Percentiles rank a stretch among this genome's conserved stretches.
Conservation (phyloP, 2,797 vertebrate genomes). For the Antrozous pallidus region DNA sequence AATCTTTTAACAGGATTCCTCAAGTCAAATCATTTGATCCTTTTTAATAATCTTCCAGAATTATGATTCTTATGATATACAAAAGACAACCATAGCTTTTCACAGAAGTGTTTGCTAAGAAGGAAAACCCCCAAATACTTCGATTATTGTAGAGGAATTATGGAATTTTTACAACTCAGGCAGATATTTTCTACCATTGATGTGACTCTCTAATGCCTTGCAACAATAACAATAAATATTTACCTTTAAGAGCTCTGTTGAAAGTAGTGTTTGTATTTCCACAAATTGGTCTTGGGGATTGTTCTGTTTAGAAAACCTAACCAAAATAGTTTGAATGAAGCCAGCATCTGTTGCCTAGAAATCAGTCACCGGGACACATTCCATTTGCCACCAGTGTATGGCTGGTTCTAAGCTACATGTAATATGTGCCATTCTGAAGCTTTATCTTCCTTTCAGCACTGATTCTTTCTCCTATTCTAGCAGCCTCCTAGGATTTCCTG, state of each 20-base stretch:
- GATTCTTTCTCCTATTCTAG: not conserved
- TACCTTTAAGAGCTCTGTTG: not conserved
- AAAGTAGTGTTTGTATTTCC: not conserved
- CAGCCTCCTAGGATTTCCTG: not conserved
- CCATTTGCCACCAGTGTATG: not conserved
- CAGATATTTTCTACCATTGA: not conserved
- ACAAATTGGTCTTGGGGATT: not conserved
- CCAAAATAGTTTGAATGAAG: not conserved
- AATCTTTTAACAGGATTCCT: not conserved
- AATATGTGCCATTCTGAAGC: not conserved
- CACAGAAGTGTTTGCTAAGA: not conserved
- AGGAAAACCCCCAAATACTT: not conserved
- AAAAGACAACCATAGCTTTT: not conserved
- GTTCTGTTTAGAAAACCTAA: not conserved
- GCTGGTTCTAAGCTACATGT: not conserved
- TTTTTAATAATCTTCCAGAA: not conserved
- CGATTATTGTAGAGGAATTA: not conserved
- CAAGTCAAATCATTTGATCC: not conserved
- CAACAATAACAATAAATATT: not conserved
- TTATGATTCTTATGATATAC: not conserved
- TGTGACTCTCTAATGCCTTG: not conserved
- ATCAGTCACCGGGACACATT: not conserved
- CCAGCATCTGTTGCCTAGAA: not conserved
- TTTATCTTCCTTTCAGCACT: not conserved
- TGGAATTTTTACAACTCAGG: not conserved